Evolutionary conservation across 2,113 vertebrate species (phyloP).

Genomic region (Erpornis zantholeuca): DNA sequence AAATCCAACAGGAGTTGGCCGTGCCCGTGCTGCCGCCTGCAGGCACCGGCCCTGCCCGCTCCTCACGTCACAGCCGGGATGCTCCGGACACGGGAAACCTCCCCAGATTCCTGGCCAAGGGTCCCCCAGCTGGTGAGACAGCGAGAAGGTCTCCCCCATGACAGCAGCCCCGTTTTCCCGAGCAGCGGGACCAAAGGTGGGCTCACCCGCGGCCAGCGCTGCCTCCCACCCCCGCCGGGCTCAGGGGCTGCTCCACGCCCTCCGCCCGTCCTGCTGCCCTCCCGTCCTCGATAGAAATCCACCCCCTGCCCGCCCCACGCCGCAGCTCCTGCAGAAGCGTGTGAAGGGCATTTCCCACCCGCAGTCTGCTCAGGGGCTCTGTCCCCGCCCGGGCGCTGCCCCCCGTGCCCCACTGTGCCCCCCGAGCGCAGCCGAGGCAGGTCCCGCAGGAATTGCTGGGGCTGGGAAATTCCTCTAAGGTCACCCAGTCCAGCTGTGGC

Average conservation of each 20-base stretch:
- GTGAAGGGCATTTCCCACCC: not conserved
- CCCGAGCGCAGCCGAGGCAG: not conserved
- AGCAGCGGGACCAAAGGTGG: not conserved
- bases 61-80: fast-evolving
- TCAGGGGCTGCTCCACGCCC: not conserved
- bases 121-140: fast-evolving
- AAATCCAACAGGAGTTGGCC: fast-evolving
- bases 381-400: not conserved
- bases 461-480: not conserved
- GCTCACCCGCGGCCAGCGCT: not conserved
- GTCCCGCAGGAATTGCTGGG: not conserved
- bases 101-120: fast-evolving
- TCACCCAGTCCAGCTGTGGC: not conserved
- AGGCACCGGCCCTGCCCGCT: not conserved
- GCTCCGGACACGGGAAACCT: not conserved
- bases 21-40: constrained; percentile 47
- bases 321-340: not conserved
- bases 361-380: not conserved
- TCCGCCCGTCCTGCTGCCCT: not conserved
- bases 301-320: not conserved
- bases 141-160: not conserved
- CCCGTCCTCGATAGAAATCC: not conserved
- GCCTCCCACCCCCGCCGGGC: not conserved
- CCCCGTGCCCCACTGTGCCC: fast-evolving
- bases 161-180: no score